Evolutionary conservation across 2,888 invertebrate species (phyloP).

Genomic region (Stenodera caucasica): DNA sequence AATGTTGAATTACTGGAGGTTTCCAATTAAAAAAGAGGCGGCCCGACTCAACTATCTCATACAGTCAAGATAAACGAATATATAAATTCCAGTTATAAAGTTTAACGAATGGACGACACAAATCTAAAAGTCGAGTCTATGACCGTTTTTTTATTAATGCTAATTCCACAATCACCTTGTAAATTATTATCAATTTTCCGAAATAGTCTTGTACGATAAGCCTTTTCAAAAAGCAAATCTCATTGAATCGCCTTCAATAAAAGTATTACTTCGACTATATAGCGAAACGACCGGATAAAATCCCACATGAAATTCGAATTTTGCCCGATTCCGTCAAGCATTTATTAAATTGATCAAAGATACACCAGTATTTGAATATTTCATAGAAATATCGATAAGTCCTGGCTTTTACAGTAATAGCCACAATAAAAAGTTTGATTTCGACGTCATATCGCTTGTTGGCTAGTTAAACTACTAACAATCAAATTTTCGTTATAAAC

Average conservation of each 20-base stretch:
- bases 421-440: no score
- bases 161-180: no score
- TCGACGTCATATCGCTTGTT: not conserved
- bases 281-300: slow-evolving; percentile 7
- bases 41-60: not conserved
- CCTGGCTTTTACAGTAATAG: not conserved
- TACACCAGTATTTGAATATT: slow-evolving; percentile 25
- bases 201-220: not conserved
- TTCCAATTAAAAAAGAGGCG: slow-evolving; percentile 4
- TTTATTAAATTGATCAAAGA: slow-evolving; percentile 25
- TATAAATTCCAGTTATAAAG: not conserved
- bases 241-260: not conserved
- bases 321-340: slow-evolving; percentile 8
- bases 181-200: not conserved
- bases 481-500: not conserved
- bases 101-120: not conserved
- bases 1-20: slow-evolving; percentile 4
- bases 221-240: not conserved
- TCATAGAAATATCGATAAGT: slow-evolving; percentile 15
- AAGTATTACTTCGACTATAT: not conserved
- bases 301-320: slow-evolving; percentile 14
- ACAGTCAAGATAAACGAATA: not conserved
- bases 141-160: no score
- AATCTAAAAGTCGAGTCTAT: not conserved
- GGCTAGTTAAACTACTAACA: not conserved